A percentile compares a stretch with the other conserved stretches of the same genome.
Conservation (phyloP, 2,113 vertebrate genomes). For the Plecotus auritus region DNA sequence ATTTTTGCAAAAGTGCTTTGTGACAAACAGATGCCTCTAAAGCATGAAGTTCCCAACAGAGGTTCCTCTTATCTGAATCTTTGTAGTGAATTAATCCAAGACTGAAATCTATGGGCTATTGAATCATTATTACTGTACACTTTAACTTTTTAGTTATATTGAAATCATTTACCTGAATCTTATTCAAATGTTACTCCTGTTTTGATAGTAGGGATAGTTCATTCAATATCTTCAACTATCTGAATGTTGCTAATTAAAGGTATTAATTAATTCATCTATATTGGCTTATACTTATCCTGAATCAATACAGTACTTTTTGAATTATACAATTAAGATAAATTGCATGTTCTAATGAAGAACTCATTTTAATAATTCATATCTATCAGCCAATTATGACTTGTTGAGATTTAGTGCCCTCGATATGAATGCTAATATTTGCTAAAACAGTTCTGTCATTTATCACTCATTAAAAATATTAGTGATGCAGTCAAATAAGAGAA, state of each 20-base stretch:
- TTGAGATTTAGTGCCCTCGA: neutral
- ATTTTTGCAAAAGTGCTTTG: neutral
- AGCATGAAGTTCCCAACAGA: neutral
- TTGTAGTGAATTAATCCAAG: neutral
- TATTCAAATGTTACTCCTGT: neutral
- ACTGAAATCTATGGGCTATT: neutral
- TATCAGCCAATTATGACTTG: neutral
- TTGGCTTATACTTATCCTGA: neutral
- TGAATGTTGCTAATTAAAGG: neutral
- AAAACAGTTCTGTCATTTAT: neutral
- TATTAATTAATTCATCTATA: neutral
- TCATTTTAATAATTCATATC: neutral
- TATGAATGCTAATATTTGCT: neutral
- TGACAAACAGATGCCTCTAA: neutral
- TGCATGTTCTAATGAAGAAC: neutral
- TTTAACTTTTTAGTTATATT: neutral
- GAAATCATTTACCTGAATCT: neutral
- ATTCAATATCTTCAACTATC: neutral
- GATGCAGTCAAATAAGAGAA: neutral
- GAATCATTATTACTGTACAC: neutral
- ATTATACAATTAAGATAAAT: neutral
- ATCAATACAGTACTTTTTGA: neutral
- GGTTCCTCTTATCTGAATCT: neutral
- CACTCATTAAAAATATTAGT: neutral
- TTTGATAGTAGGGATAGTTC: neutral